Evolutionary conservation across 2,888 invertebrate genomes (phyloP).

Genomic region (Nomada ferruginata): DNA sequence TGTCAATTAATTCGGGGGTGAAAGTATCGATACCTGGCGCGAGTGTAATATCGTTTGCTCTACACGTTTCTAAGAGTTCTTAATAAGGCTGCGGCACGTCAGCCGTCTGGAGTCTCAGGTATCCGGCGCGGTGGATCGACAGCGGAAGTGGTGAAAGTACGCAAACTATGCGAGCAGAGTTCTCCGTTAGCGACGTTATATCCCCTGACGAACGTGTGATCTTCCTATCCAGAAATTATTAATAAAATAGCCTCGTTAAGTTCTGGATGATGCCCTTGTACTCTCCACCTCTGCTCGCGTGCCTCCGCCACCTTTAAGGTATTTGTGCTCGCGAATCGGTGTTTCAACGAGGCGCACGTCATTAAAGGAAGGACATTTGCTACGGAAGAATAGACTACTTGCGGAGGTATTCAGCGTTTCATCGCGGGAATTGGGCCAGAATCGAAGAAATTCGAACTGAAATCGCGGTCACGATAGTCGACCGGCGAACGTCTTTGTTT

Average conservation of each 20-base stretch:
- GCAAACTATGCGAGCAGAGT: slow-evolving; percentile 72
- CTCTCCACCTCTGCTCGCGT: background rate
- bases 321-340: background rate
- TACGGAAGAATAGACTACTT: slow-evolving; percentile 33
- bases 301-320: background rate
- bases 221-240: background rate
- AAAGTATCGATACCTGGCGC: slow-evolving; percentile 22
- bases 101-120: slow-evolving; percentile 62
- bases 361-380: background rate
- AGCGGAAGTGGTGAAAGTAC: slow-evolving; percentile 65
- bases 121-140: slow-evolving; percentile 60
- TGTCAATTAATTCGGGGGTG: slow-evolving; percentile 1
- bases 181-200: slow-evolving; percentile 52
- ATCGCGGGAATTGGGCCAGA: slow-evolving; percentile 1
- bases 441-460: slow-evolving; percentile 28
- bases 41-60: slow-evolving; percentile 55
- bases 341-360: too few species aligned
- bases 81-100: slow-evolving; percentile 72
- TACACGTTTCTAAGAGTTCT: slow-evolving; percentile 58
- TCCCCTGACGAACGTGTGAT: slow-evolving; percentile 2
- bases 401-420: slow-evolving; percentile 2
- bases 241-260: slow-evolving; percentile 40
- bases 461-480: slow-evolving; percentile 18
- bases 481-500: slow-evolving; percentile 21
- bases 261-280: slow-evolving; percentile 1